phyloP scores from a whole-genome alignment of 1,140 invertebrate species.

The Heliconius himera region DNA sequence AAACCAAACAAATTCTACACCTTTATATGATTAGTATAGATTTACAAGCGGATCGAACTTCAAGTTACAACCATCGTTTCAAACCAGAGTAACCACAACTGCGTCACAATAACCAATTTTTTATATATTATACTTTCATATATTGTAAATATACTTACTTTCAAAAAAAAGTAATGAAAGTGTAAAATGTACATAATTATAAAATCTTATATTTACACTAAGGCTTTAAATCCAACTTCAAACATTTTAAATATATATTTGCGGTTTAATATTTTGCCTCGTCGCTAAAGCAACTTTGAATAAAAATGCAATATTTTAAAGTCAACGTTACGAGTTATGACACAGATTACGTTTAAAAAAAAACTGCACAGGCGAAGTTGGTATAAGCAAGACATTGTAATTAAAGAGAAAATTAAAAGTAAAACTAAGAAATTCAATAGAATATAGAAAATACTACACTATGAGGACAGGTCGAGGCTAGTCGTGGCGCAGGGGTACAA shows the following conservation, averaged over 20 bases:
- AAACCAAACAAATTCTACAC: too few relatives aligned
- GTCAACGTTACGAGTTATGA: not conserved
- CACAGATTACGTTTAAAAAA: constrained; percentile 1
- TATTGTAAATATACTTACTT: too few relatives aligned
- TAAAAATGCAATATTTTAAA: constrained; percentile 4
- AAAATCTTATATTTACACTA: not conserved
- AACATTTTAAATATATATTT: not conserved
- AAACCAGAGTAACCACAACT: too few relatives aligned
- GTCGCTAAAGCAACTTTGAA: not conserved
- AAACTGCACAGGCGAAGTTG: not conserved
- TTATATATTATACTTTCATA: too few relatives aligned
- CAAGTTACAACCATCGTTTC: too few relatives aligned
- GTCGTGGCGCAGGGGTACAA: too few relatives aligned
- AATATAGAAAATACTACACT: too few relatives aligned
- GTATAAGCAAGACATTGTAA: not conserved
- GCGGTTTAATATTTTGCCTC: constrained; percentile 7
- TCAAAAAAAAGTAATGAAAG: not conserved
- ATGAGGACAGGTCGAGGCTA: too few relatives aligned
- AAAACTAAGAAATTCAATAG: too few relatives aligned
- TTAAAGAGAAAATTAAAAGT: not conserved
- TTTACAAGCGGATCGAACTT: too few relatives aligned
- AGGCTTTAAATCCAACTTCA: not conserved
- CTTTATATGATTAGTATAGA: too few relatives aligned
- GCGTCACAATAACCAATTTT: too few relatives aligned
- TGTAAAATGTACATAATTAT: not conserved